Evolutionary conservation across 2,113 vertebrate genomes (phyloP).

Genomic region (Hemibates koningsi): DNA sequence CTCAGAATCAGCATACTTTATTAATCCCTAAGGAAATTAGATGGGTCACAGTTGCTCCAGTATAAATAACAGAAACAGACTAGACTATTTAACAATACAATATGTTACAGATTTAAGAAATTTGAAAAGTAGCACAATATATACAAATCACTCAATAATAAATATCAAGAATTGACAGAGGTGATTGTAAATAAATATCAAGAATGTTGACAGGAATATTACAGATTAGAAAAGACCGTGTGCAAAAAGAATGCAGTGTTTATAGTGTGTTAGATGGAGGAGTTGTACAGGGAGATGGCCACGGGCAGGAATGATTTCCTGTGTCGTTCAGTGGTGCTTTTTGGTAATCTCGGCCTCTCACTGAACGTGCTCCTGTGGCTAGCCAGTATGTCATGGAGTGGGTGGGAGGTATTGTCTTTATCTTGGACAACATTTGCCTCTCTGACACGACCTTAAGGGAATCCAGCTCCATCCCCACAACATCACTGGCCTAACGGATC

Average conservation of each 20-base stretch:
- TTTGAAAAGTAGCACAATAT: not conserved
- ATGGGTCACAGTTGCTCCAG: not conserved
- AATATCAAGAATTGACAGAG: not conserved
- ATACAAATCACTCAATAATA: not conserved
- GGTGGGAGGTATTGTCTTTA: not conserved
- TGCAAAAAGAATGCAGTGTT: not conserved
- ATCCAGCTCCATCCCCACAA: not conserved
- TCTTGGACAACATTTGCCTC: not conserved
- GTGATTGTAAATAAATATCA: not conserved
- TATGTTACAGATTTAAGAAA: not conserved
- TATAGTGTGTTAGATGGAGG: not conserved
- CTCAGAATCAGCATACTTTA: not conserved
- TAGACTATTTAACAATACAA: not conserved
- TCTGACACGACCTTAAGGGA: fast-evolving
- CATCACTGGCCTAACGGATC: not conserved
- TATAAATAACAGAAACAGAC: not conserved
- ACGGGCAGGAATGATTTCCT: not conserved
- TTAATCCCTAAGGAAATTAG: not conserved
- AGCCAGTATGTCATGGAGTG: not conserved
- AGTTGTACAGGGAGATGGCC: not conserved
- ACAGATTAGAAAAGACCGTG: not conserved
- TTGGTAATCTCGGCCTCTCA: not conserved
- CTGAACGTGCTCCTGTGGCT: not conserved
- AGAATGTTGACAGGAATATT: not conserved
- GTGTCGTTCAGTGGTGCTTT: not conserved